Evolutionary conservation across 2,888 invertebrate genomes (phyloP), one percentile per base, ranked within the genome.

Genomic region (Drosophila fulvimacula): DNA sequence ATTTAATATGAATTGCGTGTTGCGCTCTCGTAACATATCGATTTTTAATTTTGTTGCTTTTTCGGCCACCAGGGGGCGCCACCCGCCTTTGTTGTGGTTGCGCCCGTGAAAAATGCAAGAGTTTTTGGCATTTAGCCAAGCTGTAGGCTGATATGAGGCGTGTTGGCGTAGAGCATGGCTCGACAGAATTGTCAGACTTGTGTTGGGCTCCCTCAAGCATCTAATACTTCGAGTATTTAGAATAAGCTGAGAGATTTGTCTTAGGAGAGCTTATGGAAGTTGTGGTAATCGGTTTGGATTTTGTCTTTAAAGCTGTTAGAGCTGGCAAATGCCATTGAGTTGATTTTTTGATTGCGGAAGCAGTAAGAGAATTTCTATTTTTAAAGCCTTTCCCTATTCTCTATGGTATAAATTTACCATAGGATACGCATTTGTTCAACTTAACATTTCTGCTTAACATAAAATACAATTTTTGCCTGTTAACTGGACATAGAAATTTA

Each of bases 1-100:
- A 83, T 83, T 84, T 83, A 87, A 83, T 87, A 87, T 76, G 80
- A 84, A 78, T 69, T 82, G 78, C 78, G 78, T 85, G 82, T 73
- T 76, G 65, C 52, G 32, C n/a, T 38, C 53, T 34, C 34, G 60
- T 42, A 63, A 76, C 38, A 52, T 69, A 76, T 76, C 60, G 76
- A 77, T 77, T 76, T 77, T 67, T 70, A 70, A 70, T 76, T 77
- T 62, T 52, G 59, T 69, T 69, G 15, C 13, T 59, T 13, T 69
- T 59, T 59, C 58, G 41, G 48, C 34, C 63, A 61, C 39, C 39
- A 69, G 30, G 32, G 55, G 58, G 61, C 55, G 39, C 41, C 24
- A 32, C 41, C 13, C 30, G 41, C 17, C 77, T 76, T 76, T 76
- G 76, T 77, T 76, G 77, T 73, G 77, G 77, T 77, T 77, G 36